Evolutionary conservation across 2,797 vertebrate species (phyloP), one percentile per base, ranked within the genome.

Genomic region (Tympanoctomys barrerae): DNA sequence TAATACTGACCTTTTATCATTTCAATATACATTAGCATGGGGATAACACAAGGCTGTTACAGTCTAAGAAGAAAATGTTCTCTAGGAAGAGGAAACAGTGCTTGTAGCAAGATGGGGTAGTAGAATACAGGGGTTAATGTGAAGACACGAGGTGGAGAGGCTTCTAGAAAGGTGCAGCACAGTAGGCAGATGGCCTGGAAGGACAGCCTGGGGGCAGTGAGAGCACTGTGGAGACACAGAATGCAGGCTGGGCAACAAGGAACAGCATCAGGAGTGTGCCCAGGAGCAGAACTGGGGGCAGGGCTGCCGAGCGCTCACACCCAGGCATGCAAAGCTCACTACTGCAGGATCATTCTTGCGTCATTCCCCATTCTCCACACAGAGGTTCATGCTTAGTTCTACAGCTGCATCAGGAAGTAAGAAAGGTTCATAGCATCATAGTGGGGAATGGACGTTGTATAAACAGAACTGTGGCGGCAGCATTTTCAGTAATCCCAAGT

Each of bases 1-100:
- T 52, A 49, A 89, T 91, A 90, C n/a, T 73, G 81, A 85, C 91
- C 62, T 18, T 93, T 70, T 81, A 54, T 78, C 36, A 68, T 94
- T 77, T 49, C 46, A 81, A 91, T 54, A 73, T 66, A 77, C 9
- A 59, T 33, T 87, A 81, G 62, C 62, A 39, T 16, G 49, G 26
- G 31, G 33, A 85, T 81, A 49, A 91, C 49, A 81, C n/a, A 95
- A 66, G 59, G 59, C 90, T 75, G 64, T 95, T 75, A 62, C 75
- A 92, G 70, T 31, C 89, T 42, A 36, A 11, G 54, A 62, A 68
- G 28, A 73, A 86, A 81, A 33, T 13, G 12, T 68, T 42, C 61
- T 82, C n/a, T 31, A 82, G 78, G 46, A 14, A 68, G 59, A 91
- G 52, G 52, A 66, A 82, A 59, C n/a, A 78, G 68, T 31, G 0